Evolutionary conservation across 2,113 vertebrate genomes (phyloP).

Genomic region (Saimiri boliviensis): DNA sequence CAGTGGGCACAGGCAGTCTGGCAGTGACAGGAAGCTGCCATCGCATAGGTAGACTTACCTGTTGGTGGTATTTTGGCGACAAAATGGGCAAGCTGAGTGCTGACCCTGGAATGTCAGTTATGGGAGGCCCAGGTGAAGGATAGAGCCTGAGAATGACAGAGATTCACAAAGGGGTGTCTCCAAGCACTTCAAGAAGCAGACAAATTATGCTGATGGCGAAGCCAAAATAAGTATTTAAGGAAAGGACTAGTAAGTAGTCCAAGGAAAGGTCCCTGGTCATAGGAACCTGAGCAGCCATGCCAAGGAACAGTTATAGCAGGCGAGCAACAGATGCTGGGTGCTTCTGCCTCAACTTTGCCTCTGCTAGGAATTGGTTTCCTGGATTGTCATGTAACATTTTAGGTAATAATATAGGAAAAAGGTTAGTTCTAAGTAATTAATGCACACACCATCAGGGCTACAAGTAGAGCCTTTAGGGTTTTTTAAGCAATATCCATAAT

Average conservation of each 20-base stretch:
- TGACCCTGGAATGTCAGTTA: not conserved
- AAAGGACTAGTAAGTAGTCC: not conserved
- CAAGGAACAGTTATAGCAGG: not conserved
- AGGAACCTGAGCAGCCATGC: not conserved
- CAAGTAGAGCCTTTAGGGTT: not conserved
- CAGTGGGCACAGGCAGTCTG: not conserved
- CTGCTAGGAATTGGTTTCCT: not conserved
- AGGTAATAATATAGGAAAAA: not conserved
- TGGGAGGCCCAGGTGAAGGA: not conserved
- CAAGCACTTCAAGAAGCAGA: not conserved
- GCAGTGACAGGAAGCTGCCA: not conserved
- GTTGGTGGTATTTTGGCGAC: not conserved
- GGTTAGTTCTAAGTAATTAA: not conserved
- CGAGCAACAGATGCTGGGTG: no score
- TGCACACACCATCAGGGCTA: not conserved
- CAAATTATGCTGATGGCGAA: no score
- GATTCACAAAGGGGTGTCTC: not conserved
- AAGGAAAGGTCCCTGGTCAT: not conserved
- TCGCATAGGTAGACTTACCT: not conserved
- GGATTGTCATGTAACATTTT: not conserved
- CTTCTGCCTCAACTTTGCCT: not conserved
- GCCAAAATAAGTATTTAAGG: not conserved
- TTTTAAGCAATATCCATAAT: not conserved
- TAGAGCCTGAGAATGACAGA: not conserved
- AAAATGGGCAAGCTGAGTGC: not conserved